Base-by-base conservation (phyloP, 2,113 vertebrate genomes). In the Labeo catla region DNA sequence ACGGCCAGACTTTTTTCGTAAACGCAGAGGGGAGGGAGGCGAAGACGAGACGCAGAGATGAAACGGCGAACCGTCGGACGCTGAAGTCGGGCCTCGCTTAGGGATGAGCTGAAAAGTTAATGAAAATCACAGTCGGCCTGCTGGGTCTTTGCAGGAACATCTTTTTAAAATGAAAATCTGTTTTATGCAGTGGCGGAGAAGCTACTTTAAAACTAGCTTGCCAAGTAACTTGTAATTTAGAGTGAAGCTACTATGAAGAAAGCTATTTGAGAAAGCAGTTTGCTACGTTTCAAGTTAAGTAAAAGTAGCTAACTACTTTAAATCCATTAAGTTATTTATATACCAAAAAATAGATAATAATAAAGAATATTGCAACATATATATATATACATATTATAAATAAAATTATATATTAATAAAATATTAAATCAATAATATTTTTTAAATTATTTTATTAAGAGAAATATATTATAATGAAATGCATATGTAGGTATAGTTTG, bases 1-100 rank as follows among this genome's bases (percentile, higher is more conserved):
- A 89, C 47, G 45, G 77, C 83, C 12, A 68, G 81, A 34, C 12
- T 6, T n/a, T 45, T 68, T 39, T 39, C 36, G 54, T 76, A 85
- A 86, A 84, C 66, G 88, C 80, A 85, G 84, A 70, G 84, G 68
- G 72, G 63, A 78, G 76, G 63, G 45, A 82, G 76, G 81, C 77
- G 47, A 61, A 73, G 77, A 50, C 34, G 54, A 65, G 61, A 66
- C 4, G 28, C 57, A 74, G 57, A 65, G 65, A 81, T 82, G 77
- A 88, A 86, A 89, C 65, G 15, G 84, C 78, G 82, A 83, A 28
- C 28, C 28, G 28, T 28, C 28, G 28, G 28, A 28, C 28, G 28
- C 28, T 28, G 28, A 28, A 28, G 28, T 28, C 28, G 28, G 28
- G 54, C 57, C 78, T 80, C 19, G 36, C 16, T 59, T 61, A 63